Base-by-base conservation (phyloP, 2,797 vertebrate species). In the Pseudochromis fuscus region DNA sequence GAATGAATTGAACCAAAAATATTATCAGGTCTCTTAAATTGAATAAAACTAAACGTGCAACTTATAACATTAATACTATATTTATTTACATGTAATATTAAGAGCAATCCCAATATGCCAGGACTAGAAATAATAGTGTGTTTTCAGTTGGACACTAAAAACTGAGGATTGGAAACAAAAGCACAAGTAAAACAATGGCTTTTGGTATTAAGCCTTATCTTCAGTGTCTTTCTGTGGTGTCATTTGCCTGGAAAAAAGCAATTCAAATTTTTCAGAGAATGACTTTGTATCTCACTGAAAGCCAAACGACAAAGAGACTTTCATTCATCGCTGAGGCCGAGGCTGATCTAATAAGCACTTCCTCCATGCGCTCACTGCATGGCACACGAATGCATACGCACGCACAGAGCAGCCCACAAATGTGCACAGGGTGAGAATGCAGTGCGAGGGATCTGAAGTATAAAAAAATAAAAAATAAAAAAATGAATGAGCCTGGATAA, bases 401-500 rank as follows among this genome's bases (percentile, higher is more conserved):
- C 49, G 48, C 33, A n/a, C 51, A 65, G 24, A 71, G 11, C 37
- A 48, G 33, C 55, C 57, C 27, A 58, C 9, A 12, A 45, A 75
- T 72, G 62, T 37, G 42, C 59, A 45, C 18, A 58, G 62, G 77
- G 67, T 77, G 75, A 83, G 72, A 80, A 71, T 56, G 46, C 73
- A 56, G 52, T 46, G 75, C 59, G 49, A 74, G 33, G 64, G 57
- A 45, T 56, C 5, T 31, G 56, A 40, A 68, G 70, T 56, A 68
- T 63, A 46, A 80, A 67, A 85, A n/a, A n/a, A n/a, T n/a, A n/a
- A n/a, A n/a, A n/a, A n/a, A n/a, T n/a, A n/a, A n/a, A 59, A 7
- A 24, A 86, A 66, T 87, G 80, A 83, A 87, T 50, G 80, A 81
- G 66, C 55, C 48, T 24, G 57, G 66, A 64, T 64, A 66, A 81